Base-by-base conservation (phyloP, 2,888 invertebrate species). In the Cosmia trapezina region DNA sequence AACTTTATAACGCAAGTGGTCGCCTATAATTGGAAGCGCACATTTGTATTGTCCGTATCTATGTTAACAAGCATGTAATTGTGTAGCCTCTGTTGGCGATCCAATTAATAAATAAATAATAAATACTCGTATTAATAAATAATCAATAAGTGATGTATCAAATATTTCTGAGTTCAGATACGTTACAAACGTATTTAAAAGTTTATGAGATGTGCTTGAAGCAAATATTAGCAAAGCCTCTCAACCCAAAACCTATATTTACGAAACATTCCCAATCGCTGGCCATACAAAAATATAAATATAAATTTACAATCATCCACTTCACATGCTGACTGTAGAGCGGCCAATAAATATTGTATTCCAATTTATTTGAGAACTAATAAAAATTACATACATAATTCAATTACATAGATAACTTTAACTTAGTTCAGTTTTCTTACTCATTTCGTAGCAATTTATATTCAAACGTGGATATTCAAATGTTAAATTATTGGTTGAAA, bases 301-400 rank as follows among this genome's bases (percentile, higher is more conserved):
- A 82, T 85, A 82, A 83, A 86, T 86, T 83, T 49, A 76, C 74
- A 81, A 83, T 81, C 69, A 41, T 28, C 72, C 76, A 77, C 59
- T 79, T 83, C 78, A 49, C 78, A 76, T 78, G 68, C 83, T 69
- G 79, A 74, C 76, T 57, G 66, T 66, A 75, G 59, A 69, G 65
- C 62, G 28, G 9, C 69, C 73, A 77, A 83, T 85, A 87, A 83
- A 85, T 85, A 83, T 84, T 83, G 77, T 70, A 87, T 74, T 73
- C 51, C 72, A 75, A 76, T 87, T 85, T 81, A 86, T 81, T 81
- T 71, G 28, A 64, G 63, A 65, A 71, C 64, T 73, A 64, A 82
- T 73, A 70, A 80, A 78, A 73, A 65, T 57, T 53, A 61, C 65
- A 65, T 53, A 54, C n/a, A 61, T 59, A 47, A 59, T 19, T 60